A percentile compares a stretch with the other conserved stretches of the same genome.
Evolutionary conservation across 2,113 vertebrate genomes (phyloP).

Genomic region (Neotragus pygmaeus): DNA sequence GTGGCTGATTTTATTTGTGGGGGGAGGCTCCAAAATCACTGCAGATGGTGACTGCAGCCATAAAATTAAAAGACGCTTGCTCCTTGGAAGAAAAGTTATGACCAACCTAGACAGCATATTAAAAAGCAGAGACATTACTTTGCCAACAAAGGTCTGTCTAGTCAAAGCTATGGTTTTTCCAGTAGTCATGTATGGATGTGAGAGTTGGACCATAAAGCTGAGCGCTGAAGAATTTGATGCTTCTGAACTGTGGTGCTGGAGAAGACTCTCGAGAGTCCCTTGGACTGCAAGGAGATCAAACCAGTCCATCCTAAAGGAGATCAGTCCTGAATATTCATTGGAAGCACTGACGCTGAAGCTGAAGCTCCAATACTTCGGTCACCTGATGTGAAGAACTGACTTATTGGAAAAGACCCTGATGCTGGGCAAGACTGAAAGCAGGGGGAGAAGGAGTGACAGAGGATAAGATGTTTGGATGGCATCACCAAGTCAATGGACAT

Average conservation of each 20-base stretch:
- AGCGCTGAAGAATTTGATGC: not conserved
- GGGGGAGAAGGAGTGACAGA: not conserved
- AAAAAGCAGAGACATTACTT: not conserved
- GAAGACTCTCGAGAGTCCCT: not conserved
- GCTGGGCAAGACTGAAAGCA: not conserved
- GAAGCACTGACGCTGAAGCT: not conserved
- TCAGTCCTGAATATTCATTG: not conserved
- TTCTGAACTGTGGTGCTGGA: not conserved
- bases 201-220: not conserved
- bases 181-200: not conserved
- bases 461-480: not conserved
- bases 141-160: not conserved
- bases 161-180: not conserved
- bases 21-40: not conserved
- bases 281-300: not conserved
- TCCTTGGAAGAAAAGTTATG: not conserved
- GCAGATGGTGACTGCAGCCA: not conserved
- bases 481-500: not conserved
- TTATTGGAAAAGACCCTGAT: not conserved
- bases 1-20: not conserved
- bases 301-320: not conserved
- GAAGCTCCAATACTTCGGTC: not conserved
- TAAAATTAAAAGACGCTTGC: not conserved
- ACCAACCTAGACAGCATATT: not conserved
- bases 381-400: not conserved